Evolutionary conservation across 92 coral and sea anemone genomes (phyloP), one percentile per base, ranked within the genome.

Genomic region (Desmophyllum pertusum): DNA sequence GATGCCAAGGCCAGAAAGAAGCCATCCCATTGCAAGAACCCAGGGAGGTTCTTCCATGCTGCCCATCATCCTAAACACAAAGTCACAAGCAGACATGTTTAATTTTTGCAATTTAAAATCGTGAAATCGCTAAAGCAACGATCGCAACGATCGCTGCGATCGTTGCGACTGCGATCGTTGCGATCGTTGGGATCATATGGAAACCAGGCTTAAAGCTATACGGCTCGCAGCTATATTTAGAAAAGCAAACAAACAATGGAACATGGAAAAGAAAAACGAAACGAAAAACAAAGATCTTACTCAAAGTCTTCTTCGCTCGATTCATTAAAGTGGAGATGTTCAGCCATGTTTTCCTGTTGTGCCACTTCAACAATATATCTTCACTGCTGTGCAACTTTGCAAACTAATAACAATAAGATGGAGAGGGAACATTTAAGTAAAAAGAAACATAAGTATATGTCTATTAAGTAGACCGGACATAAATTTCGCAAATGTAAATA

Each of bases 1-100:
- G 67, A 81, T 10, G 9, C 68, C 85, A 5, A 81, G 10, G 74
- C 29, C 36, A 14, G 85, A 31, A 29, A 81, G 33, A 52, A 81
- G 33, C 70, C 78, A 81, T n/a, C 70, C 64, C 30, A 72, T 42
- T 38, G 33, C 85, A 15, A 63, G 4, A 17, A 36, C 15, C 85
- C 43, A 81, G 0, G 10, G 40, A 10, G 85, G 84, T 15, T 0
- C 5, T 3, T 3, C 67, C 61, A 37, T 23, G 67, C 19, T 43
- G 35, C 21, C n/a, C n/a, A 10, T 9, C 15, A 62, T 13, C 70
- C 61, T 43, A 33, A 41, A 63, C 50, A 17, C 37, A 37, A 62
- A 38, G n/a, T n/a, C n/a, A n/a, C n/a, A n/a, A n/a, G n/a, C 17
- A 78, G 53, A 64, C 8, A 63, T 14, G 40, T 42, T 17, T 5